A percentile compares a stretch with the other conserved stretches of the same genome.
phyloP scores from a whole-genome alignment of 2,888 invertebrate species.

The Amphipyra tragopoginis region DNA sequence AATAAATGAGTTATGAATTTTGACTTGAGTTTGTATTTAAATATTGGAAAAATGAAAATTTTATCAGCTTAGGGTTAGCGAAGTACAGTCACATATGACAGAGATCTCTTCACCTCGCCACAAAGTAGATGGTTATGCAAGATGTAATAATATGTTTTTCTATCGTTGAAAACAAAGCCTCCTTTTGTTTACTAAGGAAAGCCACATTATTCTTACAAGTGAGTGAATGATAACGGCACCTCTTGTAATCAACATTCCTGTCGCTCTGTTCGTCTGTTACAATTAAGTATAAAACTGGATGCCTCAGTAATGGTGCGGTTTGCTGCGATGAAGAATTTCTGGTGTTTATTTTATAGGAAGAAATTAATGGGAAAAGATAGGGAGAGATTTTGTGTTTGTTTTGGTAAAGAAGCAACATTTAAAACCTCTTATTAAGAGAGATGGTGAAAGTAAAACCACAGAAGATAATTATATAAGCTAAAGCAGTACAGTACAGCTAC shows the following conservation, averaged over 20 bases:
- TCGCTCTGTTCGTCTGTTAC: slow-evolving; percentile 35
- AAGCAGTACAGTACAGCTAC: no score
- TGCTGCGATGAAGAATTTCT: slow-evolving; percentile 35
- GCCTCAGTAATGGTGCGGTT: slow-evolving; percentile 30
- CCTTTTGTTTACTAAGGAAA: neutral
- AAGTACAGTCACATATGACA: no score
- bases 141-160: neutral
- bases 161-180: neutral
- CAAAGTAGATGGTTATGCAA: neutral
- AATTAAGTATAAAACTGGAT: slow-evolving; percentile 45
- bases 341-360: slow-evolving; percentile 14
- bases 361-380: slow-evolving; percentile 26
- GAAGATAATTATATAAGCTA: no score
- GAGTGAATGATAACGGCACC: slow-evolving; percentile 33
- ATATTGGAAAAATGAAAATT: no score
- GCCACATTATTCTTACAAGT: slow-evolving; percentile 43
- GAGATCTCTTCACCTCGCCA: no score
- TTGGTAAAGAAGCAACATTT: neutral
- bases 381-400: neutral
- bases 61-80: no score
- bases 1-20: no score
- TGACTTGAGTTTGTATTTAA: no score
- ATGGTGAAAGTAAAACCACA: no score
- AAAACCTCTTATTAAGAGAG: neutral
- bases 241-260: slow-evolving; percentile 56